Base-by-base conservation (phyloP, 2,113 vertebrate genomes). In the Lichenostomus cassidix region DNA sequence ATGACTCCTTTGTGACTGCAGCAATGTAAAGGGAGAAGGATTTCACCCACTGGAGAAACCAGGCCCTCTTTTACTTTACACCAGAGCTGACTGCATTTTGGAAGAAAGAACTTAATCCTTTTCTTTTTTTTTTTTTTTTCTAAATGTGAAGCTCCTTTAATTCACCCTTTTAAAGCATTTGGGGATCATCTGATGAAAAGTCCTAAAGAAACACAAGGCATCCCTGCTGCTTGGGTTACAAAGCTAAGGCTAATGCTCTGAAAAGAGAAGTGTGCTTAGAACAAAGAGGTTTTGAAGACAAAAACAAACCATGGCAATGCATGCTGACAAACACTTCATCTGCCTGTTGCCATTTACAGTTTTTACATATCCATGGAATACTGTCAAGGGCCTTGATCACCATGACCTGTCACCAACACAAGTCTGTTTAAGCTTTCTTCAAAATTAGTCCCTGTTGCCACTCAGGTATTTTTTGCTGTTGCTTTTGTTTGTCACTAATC, bases 221-320 rank as follows among this genome's bases (percentile, higher is more conserved):
- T 62, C 67, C 55, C 63, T 79, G 75, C 58, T 86, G 60, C 60
- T 82, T 69, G 56, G 27, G 17, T 52, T 89, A 55, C 55, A 90
- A 94, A 97, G 73, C 83, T 88, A 63, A 90, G 53, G 62, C 33
- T 84, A 44, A 65, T 69, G 46, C 52, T 90, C 83, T 75, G 75
- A 60, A 90, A 78, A 91, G 50, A 93, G 52, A 64, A 70, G 74
- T 39, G 81, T 85, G 91, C 78, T 85, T 69, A 74, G 19, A 88
- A 87, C 78, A 95, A 89, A 81, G 62, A 89, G 41, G 35, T 74
- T 90, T 93, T 67, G 71, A 90, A 75, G 52, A 56, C 56, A 86
- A 59, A 92, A 74, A 3, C 56, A 86, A 96, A 67, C 39, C 69
- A 70, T 27, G 27, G 79, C 79, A 70, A 64, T 71, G 59, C 47